A percentile compares a stretch with the other conserved stretches of the same genome.
Evolutionary conservation across 2,888 invertebrate species (phyloP).

Genomic region (Caenorhabditis imperialis): DNA sequence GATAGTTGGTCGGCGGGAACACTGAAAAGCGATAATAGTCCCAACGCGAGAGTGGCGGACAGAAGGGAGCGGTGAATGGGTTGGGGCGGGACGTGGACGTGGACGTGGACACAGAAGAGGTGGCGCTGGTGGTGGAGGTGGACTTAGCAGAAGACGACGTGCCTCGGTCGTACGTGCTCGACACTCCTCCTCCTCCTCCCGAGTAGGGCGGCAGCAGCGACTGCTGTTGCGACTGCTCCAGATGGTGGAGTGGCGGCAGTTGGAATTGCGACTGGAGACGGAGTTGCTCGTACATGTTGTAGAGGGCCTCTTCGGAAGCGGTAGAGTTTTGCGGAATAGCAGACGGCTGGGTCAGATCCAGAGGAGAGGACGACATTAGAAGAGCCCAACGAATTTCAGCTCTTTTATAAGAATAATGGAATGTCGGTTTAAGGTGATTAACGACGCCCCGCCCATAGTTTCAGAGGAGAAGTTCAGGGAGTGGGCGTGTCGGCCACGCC

Average conservation of each 20-base stretch:
- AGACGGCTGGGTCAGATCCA: too few relatives aligned
- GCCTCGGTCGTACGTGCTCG: slow-evolving; percentile 48
- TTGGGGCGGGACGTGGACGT: not conserved
- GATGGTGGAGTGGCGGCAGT: not conserved
- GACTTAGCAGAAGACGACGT: slow-evolving; percentile 1
- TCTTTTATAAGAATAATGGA: too few relatives aligned
- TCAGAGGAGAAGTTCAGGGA: too few relatives aligned
- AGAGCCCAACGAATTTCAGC: too few relatives aligned
- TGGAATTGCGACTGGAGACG: not conserved
- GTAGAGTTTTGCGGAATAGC: too few relatives aligned
- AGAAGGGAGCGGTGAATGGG: not conserved
- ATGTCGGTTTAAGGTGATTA: too few relatives aligned
- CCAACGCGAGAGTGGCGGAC: not conserved
- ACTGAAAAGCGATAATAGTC: slow-evolving; percentile 40
- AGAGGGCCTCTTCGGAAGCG: not conserved
- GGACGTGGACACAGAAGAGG: not conserved
- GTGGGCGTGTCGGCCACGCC: too few relatives aligned
- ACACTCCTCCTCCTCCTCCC: slow-evolving; percentile 21
- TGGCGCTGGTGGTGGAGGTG: not conserved
- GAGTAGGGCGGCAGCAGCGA: slow-evolving; percentile 8
- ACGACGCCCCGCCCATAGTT: too few relatives aligned
- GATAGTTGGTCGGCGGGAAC: slow-evolving; percentile 35
- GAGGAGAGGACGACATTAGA: too few relatives aligned
- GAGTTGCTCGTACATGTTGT: slow-evolving; percentile 15
- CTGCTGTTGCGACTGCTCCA: slow-evolving; percentile 10